phyloP scores from a whole-genome alignment of 2,888 invertebrate genomes.

The Perizoma flavofasciatum region DNA sequence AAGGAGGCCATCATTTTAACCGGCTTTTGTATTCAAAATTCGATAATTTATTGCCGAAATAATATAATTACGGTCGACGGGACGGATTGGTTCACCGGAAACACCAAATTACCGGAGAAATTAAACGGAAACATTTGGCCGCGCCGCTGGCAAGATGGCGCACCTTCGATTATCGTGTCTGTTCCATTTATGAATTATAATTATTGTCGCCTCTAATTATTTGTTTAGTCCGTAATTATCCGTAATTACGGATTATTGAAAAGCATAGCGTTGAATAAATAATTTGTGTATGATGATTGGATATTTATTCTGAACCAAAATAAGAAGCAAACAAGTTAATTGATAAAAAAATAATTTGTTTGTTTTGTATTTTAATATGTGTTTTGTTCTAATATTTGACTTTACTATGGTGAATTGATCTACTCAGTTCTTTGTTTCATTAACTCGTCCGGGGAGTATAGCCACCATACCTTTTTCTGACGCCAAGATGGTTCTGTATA shows the following conservation, averaged over 20 bases:
- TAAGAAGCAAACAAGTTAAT: neutral
- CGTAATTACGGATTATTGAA: conserved; percentile 41
- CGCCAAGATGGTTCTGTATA: no score
- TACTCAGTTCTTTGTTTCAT: no score
- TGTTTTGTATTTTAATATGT: neutral
- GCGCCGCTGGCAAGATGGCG: conserved; percentile 83
- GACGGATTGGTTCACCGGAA: conserved; percentile 82
- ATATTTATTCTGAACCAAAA: neutral
- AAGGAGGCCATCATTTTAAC: conserved; percentile 71
- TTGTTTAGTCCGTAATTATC: conserved; percentile 51
- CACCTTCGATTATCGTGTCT: conserved; percentile 70
- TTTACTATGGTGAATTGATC: no score
- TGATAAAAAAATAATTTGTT: neutral
- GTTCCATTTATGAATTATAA: conserved; percentile 79
- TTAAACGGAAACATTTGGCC: conserved; percentile 84
- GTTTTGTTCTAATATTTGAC: no score
- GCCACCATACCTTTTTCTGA: no score
- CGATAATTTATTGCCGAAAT: conserved; percentile 84
- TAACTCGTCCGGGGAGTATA: no score
- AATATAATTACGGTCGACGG: conserved; percentile 82
- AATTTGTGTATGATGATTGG: conserved; percentile 4
- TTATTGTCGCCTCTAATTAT: conserved; percentile 68
- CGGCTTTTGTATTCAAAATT: conserved; percentile 80
- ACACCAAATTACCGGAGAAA: conserved; percentile 82
- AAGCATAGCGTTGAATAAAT: conserved; percentile 17